These are phyloP conservation scores for Gastracanthus pulcherrimus DNA, from an alignment of 2,888 invertebrate genomes.

Conservation along the genomic window DNA sequence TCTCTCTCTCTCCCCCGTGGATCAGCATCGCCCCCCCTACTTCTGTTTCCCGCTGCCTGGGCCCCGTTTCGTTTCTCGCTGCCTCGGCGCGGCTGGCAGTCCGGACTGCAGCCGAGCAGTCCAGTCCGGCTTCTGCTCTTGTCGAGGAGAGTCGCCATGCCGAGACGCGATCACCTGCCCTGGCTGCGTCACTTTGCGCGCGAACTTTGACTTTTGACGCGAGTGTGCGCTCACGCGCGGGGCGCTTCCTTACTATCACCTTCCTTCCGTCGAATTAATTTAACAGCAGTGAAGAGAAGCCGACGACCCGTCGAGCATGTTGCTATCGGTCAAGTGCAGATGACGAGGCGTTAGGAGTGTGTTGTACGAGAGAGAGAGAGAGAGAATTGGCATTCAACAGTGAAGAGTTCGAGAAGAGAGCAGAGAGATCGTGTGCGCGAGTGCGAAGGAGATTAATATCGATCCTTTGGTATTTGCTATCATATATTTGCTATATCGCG, in stretches of 20 bases:
- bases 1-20: not conserved
- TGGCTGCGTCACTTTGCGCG: conserved; percentile 15
- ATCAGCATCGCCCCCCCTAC: not conserved
- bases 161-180: conserved; percentile 53
- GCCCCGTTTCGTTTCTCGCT: not conserved
- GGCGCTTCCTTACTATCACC: no score
- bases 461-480: no score
- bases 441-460: no score
- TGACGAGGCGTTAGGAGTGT: no score
- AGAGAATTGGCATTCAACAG: not conserved
- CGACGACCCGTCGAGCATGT: no score
- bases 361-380: no score
- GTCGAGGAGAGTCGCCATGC: conserved; percentile 62
- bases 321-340: not conserved
- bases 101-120: not conserved
- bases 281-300: no score
- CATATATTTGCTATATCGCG: no score
- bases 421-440: not conserved
- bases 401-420: not conserved
- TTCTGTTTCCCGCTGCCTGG: not conserved
- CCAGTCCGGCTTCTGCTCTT: conserved; percentile 66
- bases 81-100: no score
- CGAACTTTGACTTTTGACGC: not conserved
- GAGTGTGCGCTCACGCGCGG: not conserved
- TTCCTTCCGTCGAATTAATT: no score